Conservation (phyloP, 2,888 invertebrate genomes). For the Lasioglossum figueresi region DNA sequence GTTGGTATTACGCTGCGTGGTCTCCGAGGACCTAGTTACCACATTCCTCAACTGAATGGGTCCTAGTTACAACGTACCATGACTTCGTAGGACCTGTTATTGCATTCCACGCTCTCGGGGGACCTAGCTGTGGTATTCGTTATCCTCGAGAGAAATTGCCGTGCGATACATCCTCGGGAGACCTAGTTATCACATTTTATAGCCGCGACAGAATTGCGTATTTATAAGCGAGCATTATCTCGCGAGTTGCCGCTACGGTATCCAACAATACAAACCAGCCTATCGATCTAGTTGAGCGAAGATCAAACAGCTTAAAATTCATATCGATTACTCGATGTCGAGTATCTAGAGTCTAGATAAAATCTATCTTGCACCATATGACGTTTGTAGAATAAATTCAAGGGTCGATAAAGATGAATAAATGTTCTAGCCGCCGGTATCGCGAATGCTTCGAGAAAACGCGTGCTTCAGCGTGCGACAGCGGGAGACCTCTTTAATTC, state of each 20-base stretch:
- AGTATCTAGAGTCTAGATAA: too few relatives aligned
- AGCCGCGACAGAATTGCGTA: background rate
- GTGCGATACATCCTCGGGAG: background rate
- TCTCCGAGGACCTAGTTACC: background rate
- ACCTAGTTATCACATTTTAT: background rate
- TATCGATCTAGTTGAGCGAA: background rate
- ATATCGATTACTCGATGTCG: too few relatives aligned
- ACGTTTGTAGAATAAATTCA: background rate
- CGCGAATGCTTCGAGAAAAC: background rate
- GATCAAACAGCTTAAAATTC: background rate
- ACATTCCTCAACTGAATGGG: background rate
- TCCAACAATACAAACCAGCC: background rate
- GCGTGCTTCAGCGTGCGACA: background rate
- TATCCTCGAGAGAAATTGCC: constrained; percentile 3
- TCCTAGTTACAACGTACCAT: background rate
- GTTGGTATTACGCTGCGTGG: background rate
- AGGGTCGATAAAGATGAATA: too few relatives aligned
- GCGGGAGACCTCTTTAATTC: background rate
- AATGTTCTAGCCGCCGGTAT: background rate
- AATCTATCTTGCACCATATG: too few relatives aligned
- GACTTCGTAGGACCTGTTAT: constrained; percentile 8
- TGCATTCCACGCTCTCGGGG: background rate
- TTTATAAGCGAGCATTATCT: background rate
- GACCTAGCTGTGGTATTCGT: background rate
- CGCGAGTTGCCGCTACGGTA: background rate